Conservation (phyloP, 2,797 vertebrate genomes). For the Neosilurus mollespiculum region DNA sequence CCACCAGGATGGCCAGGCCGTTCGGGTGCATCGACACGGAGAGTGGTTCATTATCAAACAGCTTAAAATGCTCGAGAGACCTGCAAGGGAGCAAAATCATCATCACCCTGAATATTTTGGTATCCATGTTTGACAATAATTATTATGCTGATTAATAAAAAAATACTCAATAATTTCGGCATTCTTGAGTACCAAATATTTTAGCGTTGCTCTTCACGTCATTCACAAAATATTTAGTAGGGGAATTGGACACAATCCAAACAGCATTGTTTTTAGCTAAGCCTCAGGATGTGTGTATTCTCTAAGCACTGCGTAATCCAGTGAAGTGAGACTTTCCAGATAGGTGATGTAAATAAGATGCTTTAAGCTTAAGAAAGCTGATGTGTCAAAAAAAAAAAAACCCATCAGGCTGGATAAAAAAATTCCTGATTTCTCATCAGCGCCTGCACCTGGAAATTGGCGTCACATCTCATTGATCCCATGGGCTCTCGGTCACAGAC, state of each 20-base stretch:
- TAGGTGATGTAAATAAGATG: not conserved
- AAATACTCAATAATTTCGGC: not conserved
- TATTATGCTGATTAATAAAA: not conserved
- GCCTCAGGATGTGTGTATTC: not conserved
- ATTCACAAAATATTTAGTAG: not conserved
- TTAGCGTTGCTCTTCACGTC: not conserved
- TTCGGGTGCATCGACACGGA: constrained; percentile 88
- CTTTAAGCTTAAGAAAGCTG: no score
- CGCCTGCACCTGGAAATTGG: no score
- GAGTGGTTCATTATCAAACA: constrained; percentile 85
- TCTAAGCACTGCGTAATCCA: not conserved
- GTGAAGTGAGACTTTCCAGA: not conserved
- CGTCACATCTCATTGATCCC: no score
- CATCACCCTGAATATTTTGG: not conserved
- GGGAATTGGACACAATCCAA: not conserved
- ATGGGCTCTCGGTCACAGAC: no score
- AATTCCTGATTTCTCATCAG: no score
- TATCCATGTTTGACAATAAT: not conserved
- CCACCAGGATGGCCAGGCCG: constrained; percentile 86
- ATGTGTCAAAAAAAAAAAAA: not conserved
- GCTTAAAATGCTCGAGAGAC: constrained; percentile 82
- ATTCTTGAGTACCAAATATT: constrained; percentile 58
- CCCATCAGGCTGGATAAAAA: no score
- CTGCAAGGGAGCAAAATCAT: constrained; percentile 55
- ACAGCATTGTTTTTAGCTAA: not conserved